Conservation (phyloP, 2,888 invertebrate species). For the Apantesis nais region DNA sequence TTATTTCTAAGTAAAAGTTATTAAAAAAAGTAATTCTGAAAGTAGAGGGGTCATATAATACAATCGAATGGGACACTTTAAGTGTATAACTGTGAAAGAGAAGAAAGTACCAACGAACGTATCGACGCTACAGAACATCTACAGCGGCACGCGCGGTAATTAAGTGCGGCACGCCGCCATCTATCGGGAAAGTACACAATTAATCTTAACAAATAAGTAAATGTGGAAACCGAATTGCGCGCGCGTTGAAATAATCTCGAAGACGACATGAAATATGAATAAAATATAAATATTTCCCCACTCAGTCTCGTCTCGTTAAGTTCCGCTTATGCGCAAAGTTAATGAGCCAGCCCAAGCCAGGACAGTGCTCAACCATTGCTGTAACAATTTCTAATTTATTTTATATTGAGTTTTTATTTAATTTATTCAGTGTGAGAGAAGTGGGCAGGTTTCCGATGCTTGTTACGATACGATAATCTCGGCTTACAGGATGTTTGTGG, state of each 20-base stretch:
- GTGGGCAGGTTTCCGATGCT: constrained; percentile 78
- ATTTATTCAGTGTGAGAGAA: constrained; percentile 82
- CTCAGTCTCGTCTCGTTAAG: constrained; percentile 52
- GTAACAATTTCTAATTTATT: constrained; percentile 77
- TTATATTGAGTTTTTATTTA: constrained; percentile 81
- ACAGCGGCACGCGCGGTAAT: constrained; percentile 30
- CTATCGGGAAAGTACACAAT: constrained; percentile 36
- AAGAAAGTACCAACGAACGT: constrained; percentile 2
- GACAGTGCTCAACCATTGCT: constrained; percentile 52
- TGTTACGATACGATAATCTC: constrained; percentile 83
- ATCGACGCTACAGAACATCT: constrained; percentile 24
- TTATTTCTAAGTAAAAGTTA: neutral
- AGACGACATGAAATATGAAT: constrained; percentile 57
- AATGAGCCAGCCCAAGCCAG: constrained; percentile 65
- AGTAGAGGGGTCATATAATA: neutral
- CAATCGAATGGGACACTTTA: neutral
- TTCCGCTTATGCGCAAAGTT: constrained; percentile 63
- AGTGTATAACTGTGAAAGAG: neutral
- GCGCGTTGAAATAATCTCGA: constrained; percentile 41
- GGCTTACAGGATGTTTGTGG: constrained; percentile 82
- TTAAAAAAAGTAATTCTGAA: neutral
- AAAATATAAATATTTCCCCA: constrained; percentile 52
- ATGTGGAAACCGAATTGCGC: constrained; percentile 40
- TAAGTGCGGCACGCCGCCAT: constrained; percentile 33
- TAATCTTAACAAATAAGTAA: constrained; percentile 43